Conservation (phyloP, 2,888 invertebrate genomes). For the Tiliacea aurago region DNA sequence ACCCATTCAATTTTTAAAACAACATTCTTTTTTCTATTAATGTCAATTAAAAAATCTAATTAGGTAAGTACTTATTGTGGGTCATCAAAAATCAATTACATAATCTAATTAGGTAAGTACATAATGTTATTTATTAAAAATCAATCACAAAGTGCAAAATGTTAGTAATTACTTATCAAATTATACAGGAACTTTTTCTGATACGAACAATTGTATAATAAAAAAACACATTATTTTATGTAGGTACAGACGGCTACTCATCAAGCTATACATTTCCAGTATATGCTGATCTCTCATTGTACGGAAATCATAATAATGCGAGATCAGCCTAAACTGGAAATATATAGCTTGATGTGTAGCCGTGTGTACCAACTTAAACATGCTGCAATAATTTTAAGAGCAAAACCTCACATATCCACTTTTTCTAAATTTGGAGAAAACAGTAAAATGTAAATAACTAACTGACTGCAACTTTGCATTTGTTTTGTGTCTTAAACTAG, state of each 20-base stretch:
- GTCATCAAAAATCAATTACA: conserved; percentile 6
- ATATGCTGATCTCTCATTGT: no score
- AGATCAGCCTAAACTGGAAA: no score
- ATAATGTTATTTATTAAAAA: background rate
- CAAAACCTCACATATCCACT: no score
- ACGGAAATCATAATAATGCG: no score
- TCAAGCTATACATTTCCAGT: no score
- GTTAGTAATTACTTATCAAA: conserved; percentile 10
- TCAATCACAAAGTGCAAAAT: conserved; percentile 2
- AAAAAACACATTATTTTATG: background rate
- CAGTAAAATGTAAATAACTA: no score
- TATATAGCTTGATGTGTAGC: no score
- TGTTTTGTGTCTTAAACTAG: no score
- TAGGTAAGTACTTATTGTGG: background rate
- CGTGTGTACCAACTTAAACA: no score
- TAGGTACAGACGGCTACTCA: no score
- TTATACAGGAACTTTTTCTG: conserved; percentile 3
- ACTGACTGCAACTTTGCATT: no score
- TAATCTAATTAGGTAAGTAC: background rate
- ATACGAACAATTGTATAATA: background rate
- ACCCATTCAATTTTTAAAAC: background rate
- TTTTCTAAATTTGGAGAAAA: no score
- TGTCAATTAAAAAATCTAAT: background rate
- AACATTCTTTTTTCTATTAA: background rate
- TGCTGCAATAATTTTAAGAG: background rate